These are phyloP conservation scores for Tautogolabrus adspersus DNA, from an alignment of 2,113 vertebrate species.

Conservation along the genomic window DNA sequence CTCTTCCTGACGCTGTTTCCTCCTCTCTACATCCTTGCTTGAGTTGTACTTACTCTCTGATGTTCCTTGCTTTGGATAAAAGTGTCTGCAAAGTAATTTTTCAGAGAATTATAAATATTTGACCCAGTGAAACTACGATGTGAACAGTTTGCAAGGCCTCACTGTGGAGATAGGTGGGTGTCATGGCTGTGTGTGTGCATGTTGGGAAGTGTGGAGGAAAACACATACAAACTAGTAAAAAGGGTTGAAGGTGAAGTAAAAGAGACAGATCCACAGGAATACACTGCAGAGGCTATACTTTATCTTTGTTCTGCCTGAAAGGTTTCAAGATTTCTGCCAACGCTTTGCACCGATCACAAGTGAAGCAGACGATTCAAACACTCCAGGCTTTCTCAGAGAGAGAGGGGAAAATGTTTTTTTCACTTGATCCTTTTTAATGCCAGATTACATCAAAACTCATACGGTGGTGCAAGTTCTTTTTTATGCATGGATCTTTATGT, in stretches of 20 bases:
- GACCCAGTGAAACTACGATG: too few species aligned
- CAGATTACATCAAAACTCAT: background rate
- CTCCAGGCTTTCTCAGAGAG: slow-evolving; percentile 6
- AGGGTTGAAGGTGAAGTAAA: slow-evolving; percentile 36
- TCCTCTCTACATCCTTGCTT: too few species aligned
- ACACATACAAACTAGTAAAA: background rate
- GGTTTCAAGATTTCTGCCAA: slow-evolving; percentile 1
- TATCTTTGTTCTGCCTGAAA: background rate
- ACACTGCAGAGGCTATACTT: background rate
- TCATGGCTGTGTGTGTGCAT: too few species aligned
- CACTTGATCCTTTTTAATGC: background rate
- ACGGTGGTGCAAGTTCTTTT: background rate
- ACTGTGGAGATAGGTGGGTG: too few species aligned
- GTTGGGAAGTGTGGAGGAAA: background rate
- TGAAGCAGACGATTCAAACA: background rate
- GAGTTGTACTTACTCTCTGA: too few species aligned
- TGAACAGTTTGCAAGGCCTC: too few species aligned
- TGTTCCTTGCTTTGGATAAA: too few species aligned
- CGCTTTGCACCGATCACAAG: background rate
- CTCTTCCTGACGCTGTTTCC: too few species aligned
- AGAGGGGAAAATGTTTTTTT: background rate
- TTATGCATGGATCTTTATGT: background rate
- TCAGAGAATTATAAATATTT: too few species aligned
- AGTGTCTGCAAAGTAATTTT: too few species aligned
- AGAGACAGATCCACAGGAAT: background rate